phyloP scores from a whole-genome alignment of 2,888 invertebrate genomes.

The Laspeyria flexula region DNA sequence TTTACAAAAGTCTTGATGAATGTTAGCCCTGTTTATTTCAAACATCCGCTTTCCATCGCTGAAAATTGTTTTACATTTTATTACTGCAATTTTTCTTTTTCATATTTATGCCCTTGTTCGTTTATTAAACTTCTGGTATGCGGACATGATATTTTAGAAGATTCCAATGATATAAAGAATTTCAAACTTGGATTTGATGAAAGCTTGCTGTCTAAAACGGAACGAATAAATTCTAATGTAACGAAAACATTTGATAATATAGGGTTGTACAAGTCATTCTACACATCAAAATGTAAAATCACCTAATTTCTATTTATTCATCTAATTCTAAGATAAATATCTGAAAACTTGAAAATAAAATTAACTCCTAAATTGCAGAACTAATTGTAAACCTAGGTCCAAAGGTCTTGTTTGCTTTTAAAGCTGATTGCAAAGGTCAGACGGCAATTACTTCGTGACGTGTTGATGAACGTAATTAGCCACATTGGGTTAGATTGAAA shows the following conservation, averaged over 20 bases:
- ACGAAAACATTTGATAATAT: conserved; percentile 3
- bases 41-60: conserved; percentile 41
- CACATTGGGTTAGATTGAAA: conserved; percentile 2
- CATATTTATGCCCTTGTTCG: conserved; percentile 5
- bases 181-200: conserved; percentile 29
- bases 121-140: conserved; percentile 25
- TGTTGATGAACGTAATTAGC: conserved; percentile 1
- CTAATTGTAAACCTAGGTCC: not conserved
- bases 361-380: not conserved
- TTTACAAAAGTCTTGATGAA: conserved; percentile 78
- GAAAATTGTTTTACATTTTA: conserved; percentile 47
- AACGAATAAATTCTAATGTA: conserved; percentile 14
- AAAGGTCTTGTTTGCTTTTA: not conserved
- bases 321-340: not conserved
- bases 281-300: too few species aligned
- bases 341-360: too few species aligned
- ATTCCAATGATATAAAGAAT: conserved; percentile 24
- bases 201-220: conserved; percentile 23
- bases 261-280: not conserved
- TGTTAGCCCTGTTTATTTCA: conserved; percentile 59
- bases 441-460: not conserved
- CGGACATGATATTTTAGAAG: conserved; percentile 4
- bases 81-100: conserved; percentile 26
- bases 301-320: too few species aligned
- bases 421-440: not conserved